Percentiles rank a stretch among this genome's conserved stretches.
Conservation (phyloP, 1,140 invertebrate genomes). For the Lethrus apterus region DNA sequence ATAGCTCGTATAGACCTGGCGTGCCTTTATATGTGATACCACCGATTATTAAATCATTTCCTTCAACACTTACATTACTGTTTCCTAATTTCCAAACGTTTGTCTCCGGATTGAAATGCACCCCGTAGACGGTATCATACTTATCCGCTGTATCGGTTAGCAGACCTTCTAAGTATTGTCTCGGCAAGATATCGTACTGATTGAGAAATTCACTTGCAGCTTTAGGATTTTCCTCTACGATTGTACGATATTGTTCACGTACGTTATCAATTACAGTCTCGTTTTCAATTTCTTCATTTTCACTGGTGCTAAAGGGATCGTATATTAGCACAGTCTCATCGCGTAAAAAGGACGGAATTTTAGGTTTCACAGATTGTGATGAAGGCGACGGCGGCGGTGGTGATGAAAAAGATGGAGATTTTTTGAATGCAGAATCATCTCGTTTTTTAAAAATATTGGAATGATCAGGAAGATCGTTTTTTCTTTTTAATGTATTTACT, state of each 20-base stretch:
- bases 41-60: constrained; percentile 6
- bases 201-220: background rate
- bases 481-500: too few species aligned
- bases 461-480: too few species aligned
- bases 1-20: constrained; percentile 12
- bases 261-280: too few species aligned
- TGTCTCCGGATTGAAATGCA: background rate
- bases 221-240: background rate
- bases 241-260: background rate
- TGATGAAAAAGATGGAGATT: too few species aligned
- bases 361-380: too few species aligned
- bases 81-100: constrained; percentile 3
- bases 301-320: too few species aligned
- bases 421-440: too few species aligned
- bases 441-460: too few species aligned
- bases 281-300: too few species aligned
- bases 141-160: constrained; percentile 1
- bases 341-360: too few species aligned
- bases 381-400: too few species aligned
- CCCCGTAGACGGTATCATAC: constrained; percentile 2
- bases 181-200: constrained; percentile 3
- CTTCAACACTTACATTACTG: constrained; percentile 2
- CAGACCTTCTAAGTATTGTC: constrained; percentile 3
- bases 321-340: too few species aligned
- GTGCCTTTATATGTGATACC: constrained; percentile 11